phyloP scores from a whole-genome alignment of 1,140 invertebrate genomes.

The Drosophila mayri region DNA sequence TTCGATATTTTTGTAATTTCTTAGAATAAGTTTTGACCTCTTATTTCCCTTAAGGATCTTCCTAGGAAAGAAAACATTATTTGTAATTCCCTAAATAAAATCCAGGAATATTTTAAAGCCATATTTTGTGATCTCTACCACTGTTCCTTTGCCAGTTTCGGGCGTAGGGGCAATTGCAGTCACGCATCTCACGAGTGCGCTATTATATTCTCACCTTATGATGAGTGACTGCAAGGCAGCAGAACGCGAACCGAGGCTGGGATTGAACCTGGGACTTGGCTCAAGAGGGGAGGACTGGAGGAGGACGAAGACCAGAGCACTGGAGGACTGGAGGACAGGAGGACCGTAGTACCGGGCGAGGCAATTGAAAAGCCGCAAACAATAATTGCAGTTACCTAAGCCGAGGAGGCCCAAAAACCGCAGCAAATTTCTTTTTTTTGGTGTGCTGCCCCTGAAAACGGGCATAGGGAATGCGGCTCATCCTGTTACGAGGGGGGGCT shows the following conservation, averaged over 20 bases:
- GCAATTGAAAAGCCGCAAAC: conserved; percentile 82
- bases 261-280: conserved; percentile 1
- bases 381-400: conserved; percentile 80
- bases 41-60: no score
- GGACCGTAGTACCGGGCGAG: conserved; percentile 24
- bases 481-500: conserved; percentile 48
- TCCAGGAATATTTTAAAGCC: neutral
- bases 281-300: neutral
- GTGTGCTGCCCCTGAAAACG: conserved; percentile 48
- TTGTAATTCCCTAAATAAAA: neutral
- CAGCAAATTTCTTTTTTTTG: conserved; percentile 55
- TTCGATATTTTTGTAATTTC: accelerated
- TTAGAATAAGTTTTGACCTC: no score
- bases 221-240: conserved; percentile 68
- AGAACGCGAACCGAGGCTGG: conserved; percentile 38
- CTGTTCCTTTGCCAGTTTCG: conserved; percentile 44
- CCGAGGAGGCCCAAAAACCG: conserved; percentile 51
- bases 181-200: conserved; percentile 82
- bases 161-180: conserved; percentile 81
- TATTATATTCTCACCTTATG: conserved; percentile 83
- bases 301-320: neutral
- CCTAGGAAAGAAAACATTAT: neutral
- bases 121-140: conserved; percentile 6
- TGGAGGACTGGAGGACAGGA: neutral
- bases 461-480: conserved; percentile 66